Evolutionary conservation across 2,797 vertebrate species (phyloP).

Genomic region (Apogon talboti): DNA sequence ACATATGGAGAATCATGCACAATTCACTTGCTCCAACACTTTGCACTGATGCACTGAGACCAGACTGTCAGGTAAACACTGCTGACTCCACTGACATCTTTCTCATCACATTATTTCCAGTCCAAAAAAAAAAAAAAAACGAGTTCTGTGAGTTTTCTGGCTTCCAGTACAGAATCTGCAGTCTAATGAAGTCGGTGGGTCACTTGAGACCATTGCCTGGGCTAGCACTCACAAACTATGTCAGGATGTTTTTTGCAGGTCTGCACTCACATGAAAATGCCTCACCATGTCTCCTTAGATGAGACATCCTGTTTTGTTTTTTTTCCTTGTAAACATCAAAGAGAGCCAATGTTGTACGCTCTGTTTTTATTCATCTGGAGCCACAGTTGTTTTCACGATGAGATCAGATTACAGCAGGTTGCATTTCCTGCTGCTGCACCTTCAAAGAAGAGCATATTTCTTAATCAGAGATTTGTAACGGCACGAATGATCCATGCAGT

Average conservation of each 20-base stretch:
- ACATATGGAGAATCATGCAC: too few species aligned
- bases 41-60: not conserved
- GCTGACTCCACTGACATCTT: not conserved
- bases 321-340: conserved; percentile 26
- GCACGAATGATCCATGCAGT: conserved; percentile 17
- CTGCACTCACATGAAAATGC: not conserved
- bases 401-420: conserved; percentile 33
- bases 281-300: not conserved
- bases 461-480: conserved; percentile 33
- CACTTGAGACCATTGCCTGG: not conserved
- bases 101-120: not conserved
- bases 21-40: not conserved
- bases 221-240: not conserved
- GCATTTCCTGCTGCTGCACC: conserved; percentile 25
- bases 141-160: not conserved
- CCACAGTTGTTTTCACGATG: conserved; percentile 22
- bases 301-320: not conserved
- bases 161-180: not conserved
- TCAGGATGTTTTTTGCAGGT: not conserved
- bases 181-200: not conserved
- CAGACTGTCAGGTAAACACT: not conserved
- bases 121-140: conserved; percentile 2
- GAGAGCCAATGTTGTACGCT: conserved; percentile 15
- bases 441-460: conserved; percentile 40
- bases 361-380: conserved; percentile 28